phyloP scores from a whole-genome alignment of 2,113 vertebrate genomes.

The Microtus oregoni region DNA sequence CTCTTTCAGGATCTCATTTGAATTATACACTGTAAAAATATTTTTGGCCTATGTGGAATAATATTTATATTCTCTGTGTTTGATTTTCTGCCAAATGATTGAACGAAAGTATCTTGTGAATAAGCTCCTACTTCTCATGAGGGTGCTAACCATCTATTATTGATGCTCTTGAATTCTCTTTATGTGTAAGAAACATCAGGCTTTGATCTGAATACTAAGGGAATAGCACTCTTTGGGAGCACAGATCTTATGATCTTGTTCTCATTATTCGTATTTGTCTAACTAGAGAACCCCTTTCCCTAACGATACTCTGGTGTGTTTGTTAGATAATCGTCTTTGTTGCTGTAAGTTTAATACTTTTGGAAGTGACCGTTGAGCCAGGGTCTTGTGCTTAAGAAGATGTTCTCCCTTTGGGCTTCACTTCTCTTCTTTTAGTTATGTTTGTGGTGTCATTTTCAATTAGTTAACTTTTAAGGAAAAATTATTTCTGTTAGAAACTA shows the following conservation, averaged over 20 bases:
- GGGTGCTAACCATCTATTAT: slow-evolving; percentile 14
- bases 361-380: background rate
- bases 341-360: background rate
- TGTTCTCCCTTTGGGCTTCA: too few species aligned
- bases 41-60: slow-evolving; percentile 43
- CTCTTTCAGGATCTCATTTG: slow-evolving; percentile 12
- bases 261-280: background rate
- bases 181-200: background rate
- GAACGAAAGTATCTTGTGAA: slow-evolving; percentile 36
- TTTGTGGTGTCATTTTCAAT: slow-evolving; percentile 45
- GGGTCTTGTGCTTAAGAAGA: background rate
- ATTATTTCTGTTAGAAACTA: background rate
- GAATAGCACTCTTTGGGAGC: background rate
- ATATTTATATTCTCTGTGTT: slow-evolving; percentile 17
- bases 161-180: slow-evolving; percentile 41
- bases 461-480: background rate
- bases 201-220: slow-evolving; percentile 59
- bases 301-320: background rate
- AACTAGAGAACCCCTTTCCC: background rate
- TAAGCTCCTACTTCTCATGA: background rate
- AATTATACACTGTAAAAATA: slow-evolving; percentile 37
- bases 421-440: slow-evolving; percentile 15
- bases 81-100: slow-evolving; percentile 36
- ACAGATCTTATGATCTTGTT: slow-evolving; percentile 37
- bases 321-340: background rate